A percentile compares a stretch with the other conserved stretches of the same genome.
Evolutionary conservation across 1,140 invertebrate genomes (phyloP).

Genomic region (Drosophila kohkoa): DNA sequence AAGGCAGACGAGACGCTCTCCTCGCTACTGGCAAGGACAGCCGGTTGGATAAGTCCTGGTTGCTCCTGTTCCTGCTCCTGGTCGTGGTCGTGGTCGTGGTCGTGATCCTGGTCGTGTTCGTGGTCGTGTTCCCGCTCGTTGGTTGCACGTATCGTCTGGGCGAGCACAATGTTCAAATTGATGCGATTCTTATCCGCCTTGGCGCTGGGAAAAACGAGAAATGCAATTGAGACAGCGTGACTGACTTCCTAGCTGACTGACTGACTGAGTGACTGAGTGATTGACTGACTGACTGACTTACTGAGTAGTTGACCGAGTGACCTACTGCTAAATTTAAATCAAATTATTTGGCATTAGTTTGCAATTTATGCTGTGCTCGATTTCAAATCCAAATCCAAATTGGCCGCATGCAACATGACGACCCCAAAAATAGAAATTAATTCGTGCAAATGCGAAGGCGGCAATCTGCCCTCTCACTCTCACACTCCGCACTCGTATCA

Average conservation of each 20-base stretch:
- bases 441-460: slow-evolving; percentile 57
- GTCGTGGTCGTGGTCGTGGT: background rate
- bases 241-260: slow-evolving; percentile 1
- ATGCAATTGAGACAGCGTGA: slow-evolving; percentile 15
- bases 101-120: background rate
- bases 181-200: slow-evolving; percentile 80
- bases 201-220: slow-evolving; percentile 45
- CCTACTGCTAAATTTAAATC: slow-evolving; percentile 81
- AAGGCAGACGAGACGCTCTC: slow-evolving; percentile 57
- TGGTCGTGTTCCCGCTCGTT: slow-evolving; percentile 61
- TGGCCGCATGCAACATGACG: slow-evolving; percentile 46
- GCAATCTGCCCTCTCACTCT: slow-evolving; percentile 1
- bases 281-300: slow-evolving; percentile 7
- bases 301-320: slow-evolving; percentile 51
- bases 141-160: slow-evolving; percentile 73
- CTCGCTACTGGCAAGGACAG: slow-evolving; percentile 7
- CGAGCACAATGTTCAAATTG: slow-evolving; percentile 79
- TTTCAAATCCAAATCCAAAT: slow-evolving; percentile 61
- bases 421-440: slow-evolving; percentile 77
- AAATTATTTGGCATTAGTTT: slow-evolving; percentile 79
- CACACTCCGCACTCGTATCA: background rate
- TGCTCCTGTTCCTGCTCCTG: background rate
- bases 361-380: slow-evolving; percentile 76
- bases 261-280: slow-evolving; percentile 41
- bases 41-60: background rate